These are phyloP conservation scores for Trachymyrmex cornetzi DNA, from an alignment of 1,140 invertebrate genomes.

Conservation along the genomic window DNA sequence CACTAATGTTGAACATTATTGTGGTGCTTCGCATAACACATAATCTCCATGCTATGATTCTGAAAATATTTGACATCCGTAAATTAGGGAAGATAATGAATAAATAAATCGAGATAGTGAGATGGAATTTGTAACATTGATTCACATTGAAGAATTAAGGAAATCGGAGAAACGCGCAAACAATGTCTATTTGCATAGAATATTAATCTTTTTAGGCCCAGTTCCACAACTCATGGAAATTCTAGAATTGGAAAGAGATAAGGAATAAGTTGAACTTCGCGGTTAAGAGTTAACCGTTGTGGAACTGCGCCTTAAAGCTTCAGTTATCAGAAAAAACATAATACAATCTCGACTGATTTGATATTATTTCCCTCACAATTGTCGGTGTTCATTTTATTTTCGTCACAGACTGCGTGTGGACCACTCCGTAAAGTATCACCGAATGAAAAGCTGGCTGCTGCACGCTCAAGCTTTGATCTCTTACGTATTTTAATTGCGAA, in stretches of 20 bases:
- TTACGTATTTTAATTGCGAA: slow-evolving; percentile 33
- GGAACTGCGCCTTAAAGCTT: not conserved
- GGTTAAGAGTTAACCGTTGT: too few species aligned
- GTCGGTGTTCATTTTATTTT: not conserved
- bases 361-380: not conserved
- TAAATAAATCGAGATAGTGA: too few species aligned
- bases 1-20: not conserved
- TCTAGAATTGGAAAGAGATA: too few species aligned
- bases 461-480: not conserved
- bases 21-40: not conserved
- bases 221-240: too few species aligned
- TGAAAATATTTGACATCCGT: not conserved
- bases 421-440: not conserved
- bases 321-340: not conserved
- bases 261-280: too few species aligned
- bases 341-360: not conserved
- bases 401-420: too few species aligned
- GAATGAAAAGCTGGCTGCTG: not conserved
- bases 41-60: not conserved
- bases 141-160: not conserved
- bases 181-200: not conserved
- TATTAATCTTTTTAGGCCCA: not conserved
- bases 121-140: not conserved
- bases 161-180: not conserved
- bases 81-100: not conserved